Percentiles rank a stretch among this genome's conserved stretches.
phyloP scores from a whole-genome alignment of 2,888 invertebrate genomes.

The Chromoteleia sp. region DNA sequence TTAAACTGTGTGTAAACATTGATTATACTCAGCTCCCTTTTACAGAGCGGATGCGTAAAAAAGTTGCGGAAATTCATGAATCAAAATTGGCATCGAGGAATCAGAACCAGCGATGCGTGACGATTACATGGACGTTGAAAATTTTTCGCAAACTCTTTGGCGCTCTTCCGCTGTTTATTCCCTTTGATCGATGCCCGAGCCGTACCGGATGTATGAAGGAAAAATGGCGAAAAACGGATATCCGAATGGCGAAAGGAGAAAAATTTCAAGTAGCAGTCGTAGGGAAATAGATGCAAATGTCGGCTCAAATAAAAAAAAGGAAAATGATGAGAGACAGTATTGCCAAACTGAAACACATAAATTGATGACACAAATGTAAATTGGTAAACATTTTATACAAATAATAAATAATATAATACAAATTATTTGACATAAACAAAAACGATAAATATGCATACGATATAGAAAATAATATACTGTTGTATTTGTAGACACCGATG shows the following conservation, averaged over 20 bases:
- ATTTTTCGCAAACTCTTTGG: slow-evolving; percentile 69
- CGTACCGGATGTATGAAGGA: slow-evolving; percentile 65
- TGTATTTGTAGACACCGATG: too few relatives aligned
- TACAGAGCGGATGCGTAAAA: slow-evolving; percentile 39
- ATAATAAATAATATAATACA: background rate
- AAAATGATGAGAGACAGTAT: slow-evolving; percentile 37
- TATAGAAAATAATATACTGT: too few relatives aligned
- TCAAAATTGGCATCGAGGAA: slow-evolving; percentile 57
- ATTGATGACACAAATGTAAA: slow-evolving; percentile 22
- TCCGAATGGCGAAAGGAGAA: slow-evolving; percentile 67
- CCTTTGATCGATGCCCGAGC: slow-evolving; percentile 78
- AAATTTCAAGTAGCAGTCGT: slow-evolving; percentile 66
- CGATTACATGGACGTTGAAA: slow-evolving; percentile 66
- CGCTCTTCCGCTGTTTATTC: slow-evolving; percentile 77
- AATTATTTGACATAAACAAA: too few relatives aligned
- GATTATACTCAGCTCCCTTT: slow-evolving; percentile 27
- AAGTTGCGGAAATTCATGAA: slow-evolving; percentile 58
- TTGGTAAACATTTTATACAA: slow-evolving; percentile 14
- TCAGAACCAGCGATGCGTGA: slow-evolving; percentile 63
- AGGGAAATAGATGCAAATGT: slow-evolving; percentile 57
- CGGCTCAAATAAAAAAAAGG: slow-evolving; percentile 34
- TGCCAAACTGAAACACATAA: slow-evolving; percentile 55
- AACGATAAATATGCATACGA: too few relatives aligned
- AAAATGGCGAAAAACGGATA: slow-evolving; percentile 71
- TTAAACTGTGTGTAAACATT: slow-evolving; percentile 30